Conservation (phyloP, 2,797 vertebrate genomes). For the Morus bassanus region DNA sequence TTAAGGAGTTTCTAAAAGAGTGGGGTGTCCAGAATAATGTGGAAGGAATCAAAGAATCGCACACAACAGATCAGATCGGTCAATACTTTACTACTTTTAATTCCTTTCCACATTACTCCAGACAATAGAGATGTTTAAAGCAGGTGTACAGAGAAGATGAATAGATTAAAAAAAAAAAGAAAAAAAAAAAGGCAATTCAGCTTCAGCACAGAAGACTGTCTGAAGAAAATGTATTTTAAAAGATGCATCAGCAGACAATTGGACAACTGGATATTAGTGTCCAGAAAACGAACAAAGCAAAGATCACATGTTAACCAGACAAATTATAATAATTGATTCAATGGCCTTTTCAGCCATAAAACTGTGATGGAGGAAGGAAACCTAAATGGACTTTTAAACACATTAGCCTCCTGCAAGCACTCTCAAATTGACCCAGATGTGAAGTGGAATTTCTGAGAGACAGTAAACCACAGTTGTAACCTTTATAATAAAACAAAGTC, state of each 20-base stretch:
- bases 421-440: not conserved
- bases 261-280: not conserved
- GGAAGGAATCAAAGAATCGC: conserved; percentile 60
- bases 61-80: not conserved
- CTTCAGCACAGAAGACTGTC: conserved; percentile 44
- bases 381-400: not conserved
- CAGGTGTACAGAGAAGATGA: conserved; percentile 23
- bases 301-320: not conserved
- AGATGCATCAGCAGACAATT: conserved; percentile 4
- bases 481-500: not conserved
- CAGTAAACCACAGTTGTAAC: not conserved
- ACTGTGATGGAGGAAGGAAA: not conserved
- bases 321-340: not conserved
- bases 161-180: not conserved
- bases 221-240: conserved; percentile 47
- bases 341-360: not conserved
- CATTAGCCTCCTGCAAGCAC: not conserved
- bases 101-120: conserved; percentile 71
- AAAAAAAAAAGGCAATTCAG: not conserved
- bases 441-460: conserved; percentile 4
- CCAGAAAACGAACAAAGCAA: conserved; percentile 23
- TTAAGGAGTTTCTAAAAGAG: conserved; percentile 39
- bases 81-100: conserved; percentile 25
- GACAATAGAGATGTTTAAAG: conserved; percentile 66
- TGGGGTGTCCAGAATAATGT: conserved; percentile 69